Evolutionary conservation across 2,113 vertebrate species (phyloP).

Genomic region (Sula dactylatra): DNA sequence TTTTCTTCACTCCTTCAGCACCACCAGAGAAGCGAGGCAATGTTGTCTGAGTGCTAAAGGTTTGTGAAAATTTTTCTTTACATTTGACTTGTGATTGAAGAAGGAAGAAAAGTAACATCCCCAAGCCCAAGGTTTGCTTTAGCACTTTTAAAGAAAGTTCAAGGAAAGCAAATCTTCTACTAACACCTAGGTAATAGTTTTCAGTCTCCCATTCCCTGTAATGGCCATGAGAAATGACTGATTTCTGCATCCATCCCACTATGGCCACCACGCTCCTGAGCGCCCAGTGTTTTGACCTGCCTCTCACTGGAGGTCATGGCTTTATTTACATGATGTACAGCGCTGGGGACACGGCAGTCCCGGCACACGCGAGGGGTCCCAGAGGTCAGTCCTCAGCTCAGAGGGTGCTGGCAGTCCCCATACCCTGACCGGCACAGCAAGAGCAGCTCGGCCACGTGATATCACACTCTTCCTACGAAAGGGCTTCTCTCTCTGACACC

Average conservation of each 20-base stretch:
- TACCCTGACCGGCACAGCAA: background rate
- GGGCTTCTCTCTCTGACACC: background rate
- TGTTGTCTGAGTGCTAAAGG: background rate
- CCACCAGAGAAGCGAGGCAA: background rate
- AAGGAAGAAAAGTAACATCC: background rate
- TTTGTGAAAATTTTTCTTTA: background rate
- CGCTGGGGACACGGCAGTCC: background rate
- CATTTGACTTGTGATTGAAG: background rate
- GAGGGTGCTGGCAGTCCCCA: background rate
- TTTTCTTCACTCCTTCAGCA: background rate
- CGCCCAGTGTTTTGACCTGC: background rate
- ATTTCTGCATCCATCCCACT: background rate
- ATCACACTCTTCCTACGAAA: fast-evolving
- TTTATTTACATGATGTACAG: background rate
- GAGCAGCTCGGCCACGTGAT: background rate
- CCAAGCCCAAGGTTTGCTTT: background rate
- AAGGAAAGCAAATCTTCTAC: background rate
- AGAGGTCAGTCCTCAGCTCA: background rate
- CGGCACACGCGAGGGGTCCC: background rate
- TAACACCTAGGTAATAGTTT: background rate
- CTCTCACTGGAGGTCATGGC: background rate
- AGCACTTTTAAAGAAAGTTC: background rate
- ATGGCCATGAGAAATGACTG: fast-evolving
- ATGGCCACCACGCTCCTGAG: background rate
- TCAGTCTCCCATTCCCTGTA: background rate